A percentile compares a stretch with the other conserved stretches of the same genome.
These are phyloP conservation scores for Zapus hudsonius DNA, from an alignment of 2,113 vertebrate species.

Conservation along the genomic window DNA sequence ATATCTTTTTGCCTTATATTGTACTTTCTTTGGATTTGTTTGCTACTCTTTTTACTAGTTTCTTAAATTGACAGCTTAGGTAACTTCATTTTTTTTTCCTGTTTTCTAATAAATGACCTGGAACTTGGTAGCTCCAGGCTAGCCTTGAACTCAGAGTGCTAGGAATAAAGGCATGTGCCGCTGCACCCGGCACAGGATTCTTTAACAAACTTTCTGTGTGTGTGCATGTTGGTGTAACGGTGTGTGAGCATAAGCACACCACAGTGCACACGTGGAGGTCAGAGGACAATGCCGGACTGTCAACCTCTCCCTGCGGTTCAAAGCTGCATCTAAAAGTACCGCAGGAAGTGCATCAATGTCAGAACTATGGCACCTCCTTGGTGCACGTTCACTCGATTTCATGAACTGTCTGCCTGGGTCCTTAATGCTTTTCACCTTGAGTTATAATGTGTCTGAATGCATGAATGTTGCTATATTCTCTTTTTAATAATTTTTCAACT, in stretches of 20 bases:
- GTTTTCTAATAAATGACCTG: conserved; percentile 44
- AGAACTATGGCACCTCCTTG: not conserved
- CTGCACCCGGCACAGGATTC: too few species aligned
- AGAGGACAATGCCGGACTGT: too few species aligned
- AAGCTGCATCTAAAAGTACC: not conserved
- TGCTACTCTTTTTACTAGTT: not conserved
- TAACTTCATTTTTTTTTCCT: conserved; percentile 27
- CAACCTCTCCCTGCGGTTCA: not conserved
- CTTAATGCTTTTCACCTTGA: not conserved
- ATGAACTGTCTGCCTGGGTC: not conserved
- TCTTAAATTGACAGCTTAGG: not conserved
- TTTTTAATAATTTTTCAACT: conserved; percentile 34
- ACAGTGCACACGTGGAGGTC: too few species aligned
- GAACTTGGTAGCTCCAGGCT: too few species aligned
- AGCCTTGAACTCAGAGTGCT: too few species aligned
- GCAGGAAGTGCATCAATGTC: not conserved
- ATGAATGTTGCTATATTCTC: not conserved
- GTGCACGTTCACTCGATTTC: not conserved
- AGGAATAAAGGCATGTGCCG: too few species aligned
- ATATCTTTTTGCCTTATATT: too few species aligned
- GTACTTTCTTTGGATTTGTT: too few species aligned
- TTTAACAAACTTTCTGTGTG: too few species aligned
- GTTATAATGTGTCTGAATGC: not conserved
- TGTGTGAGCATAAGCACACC: too few species aligned
- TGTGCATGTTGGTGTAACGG: too few species aligned